phyloP scores from a whole-genome alignment of 2,113 vertebrate species.

The Aptenodytes patagonicus region DNA sequence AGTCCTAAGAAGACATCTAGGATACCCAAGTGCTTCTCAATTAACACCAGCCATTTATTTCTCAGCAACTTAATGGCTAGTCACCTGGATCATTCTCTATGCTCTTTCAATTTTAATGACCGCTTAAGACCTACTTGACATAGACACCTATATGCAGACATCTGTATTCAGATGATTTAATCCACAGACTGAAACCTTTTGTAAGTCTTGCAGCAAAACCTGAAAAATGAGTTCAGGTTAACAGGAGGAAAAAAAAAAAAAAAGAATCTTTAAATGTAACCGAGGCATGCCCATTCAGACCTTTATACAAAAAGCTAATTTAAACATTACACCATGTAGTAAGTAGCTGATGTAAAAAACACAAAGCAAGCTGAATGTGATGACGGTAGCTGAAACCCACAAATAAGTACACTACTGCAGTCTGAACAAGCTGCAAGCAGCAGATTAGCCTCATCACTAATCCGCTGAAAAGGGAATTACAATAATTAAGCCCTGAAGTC shows the following conservation, averaged over 20 bases:
- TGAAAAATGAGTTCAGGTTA: background rate
- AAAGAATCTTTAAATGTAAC: background rate
- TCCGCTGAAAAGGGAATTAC: conserved; percentile 39
- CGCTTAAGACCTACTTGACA: background rate
- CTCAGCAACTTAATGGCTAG: background rate
- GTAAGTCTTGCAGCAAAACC: background rate
- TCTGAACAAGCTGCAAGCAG: conserved; percentile 25
- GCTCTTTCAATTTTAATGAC: background rate
- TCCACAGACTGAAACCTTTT: background rate
- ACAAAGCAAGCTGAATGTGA: background rate
- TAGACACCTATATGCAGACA: background rate
- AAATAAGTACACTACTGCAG: background rate
- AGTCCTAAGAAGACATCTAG: background rate
- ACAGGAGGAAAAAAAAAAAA: background rate
- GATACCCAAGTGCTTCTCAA: background rate
- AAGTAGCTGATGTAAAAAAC: background rate
- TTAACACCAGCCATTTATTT: background rate
- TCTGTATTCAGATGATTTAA: background rate
- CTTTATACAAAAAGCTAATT: background rate
- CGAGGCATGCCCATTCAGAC: background rate
- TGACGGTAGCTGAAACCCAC: background rate
- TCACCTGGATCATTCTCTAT: background rate
- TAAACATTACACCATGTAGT: background rate
- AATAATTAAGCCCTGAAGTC: conserved; percentile 44
- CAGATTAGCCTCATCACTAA: conserved; percentile 53